Evolutionary conservation across 1,140 invertebrate genomes (phyloP), one percentile per base, ranked within the genome.

Genomic region (Cardiocondyla obscurior): DNA sequence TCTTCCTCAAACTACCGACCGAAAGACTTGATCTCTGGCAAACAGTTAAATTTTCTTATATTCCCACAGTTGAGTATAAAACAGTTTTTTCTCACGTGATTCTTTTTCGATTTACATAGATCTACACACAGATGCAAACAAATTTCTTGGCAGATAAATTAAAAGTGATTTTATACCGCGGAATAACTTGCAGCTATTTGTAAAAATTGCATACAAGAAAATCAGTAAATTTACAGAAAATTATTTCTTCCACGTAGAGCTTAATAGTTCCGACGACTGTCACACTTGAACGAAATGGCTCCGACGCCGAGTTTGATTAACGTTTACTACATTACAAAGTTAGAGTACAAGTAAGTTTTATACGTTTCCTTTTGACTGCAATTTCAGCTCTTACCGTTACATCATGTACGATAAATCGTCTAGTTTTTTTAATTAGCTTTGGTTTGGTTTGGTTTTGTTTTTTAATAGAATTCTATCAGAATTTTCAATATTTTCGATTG

Each of bases 221-320:
- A 84, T 74, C 25, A 81, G 22, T 25, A 51, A 87, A 60, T 84
- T 81, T 30, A 33, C 33, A 36, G 30, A 44, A 62, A 83, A 81
- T 84, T 60, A 42, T 84, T 87, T 84, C 85, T 87, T 70, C 73
- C 46, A 22, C 30, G 51, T 72, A 77, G n/a, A n/a, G 77, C 73
- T 87, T 87, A 70, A 81, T 79, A 76, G 85, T 74, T 44, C 67
- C 51, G 64, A 69, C 46, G 79, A 70, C 72, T 76, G 84, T 83
- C 81, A 53, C 79, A 67, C 72, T 76, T 76, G 22, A 60, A 12
- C 70, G 73, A 22, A 60, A 83, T 25, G 44, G 33, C 14, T 28
- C 51, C 46, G 28, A 22, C 46, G 67, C 51, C 58, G 28, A 39
- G 58, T 64, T 86, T 76, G 84, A 72, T 46, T 86, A 85, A 86